Conservation (phyloP, 2,113 vertebrate genomes). For the Ptilorrhoa leucosticta region DNA sequence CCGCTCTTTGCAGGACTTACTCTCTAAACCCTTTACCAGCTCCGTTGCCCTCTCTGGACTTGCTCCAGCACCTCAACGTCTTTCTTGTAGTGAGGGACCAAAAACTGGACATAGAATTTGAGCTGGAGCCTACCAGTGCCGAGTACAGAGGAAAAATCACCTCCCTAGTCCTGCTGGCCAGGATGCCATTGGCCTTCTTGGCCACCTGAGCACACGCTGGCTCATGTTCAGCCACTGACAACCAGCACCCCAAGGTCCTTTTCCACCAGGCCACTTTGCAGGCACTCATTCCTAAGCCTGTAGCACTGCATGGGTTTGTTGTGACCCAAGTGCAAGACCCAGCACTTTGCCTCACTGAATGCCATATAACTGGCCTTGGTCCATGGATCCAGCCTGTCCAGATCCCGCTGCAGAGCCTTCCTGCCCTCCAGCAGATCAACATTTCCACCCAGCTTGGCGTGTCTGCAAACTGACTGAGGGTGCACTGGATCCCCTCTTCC, state of each 20-base stretch:
- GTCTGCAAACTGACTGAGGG: neutral
- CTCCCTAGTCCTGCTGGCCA: neutral
- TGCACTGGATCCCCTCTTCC: too few relatives aligned
- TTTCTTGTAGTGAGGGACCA: neutral
- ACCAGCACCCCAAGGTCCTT: neutral
- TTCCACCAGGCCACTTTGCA: neutral
- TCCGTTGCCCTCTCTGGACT: neutral
- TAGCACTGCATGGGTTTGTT: neutral
- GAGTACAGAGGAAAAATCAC: neutral
- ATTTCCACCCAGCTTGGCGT: neutral
- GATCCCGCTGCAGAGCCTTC: neutral
- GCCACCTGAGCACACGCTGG: neutral
- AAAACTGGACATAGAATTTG: neutral
- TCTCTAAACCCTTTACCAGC: neutral
- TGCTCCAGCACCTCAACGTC: too few relatives aligned
- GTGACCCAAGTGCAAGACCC: neutral
- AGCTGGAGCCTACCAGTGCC: neutral
- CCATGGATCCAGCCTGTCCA: neutral
- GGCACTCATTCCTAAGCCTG: neutral
- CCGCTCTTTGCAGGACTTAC: neutral
- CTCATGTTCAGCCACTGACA: neutral
- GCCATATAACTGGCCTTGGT: neutral
- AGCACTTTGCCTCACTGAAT: too few relatives aligned
- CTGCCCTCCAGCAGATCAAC: neutral
- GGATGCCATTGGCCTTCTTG: neutral